phyloP scores from a whole-genome alignment of 2,888 invertebrate genomes.

The Isoperla grammatica region DNA sequence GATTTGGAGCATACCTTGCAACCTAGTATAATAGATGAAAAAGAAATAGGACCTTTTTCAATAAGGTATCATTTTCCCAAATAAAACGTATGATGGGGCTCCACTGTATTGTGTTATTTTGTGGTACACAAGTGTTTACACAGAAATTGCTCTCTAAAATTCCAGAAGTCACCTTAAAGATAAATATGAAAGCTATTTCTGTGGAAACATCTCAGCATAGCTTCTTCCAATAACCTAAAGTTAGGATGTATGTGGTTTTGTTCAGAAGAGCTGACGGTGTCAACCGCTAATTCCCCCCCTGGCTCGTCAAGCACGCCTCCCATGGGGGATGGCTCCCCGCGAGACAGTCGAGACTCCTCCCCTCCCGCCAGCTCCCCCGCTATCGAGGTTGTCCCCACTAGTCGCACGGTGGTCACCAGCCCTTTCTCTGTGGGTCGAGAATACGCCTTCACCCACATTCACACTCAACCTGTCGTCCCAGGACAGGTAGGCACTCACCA shows the following conservation, averaged over 20 bases:
- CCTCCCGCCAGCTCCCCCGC: slow-evolving; percentile 37
- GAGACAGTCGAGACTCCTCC: slow-evolving; percentile 38
- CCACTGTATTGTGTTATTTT: too few relatives aligned
- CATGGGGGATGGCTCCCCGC: slow-evolving; percentile 39
- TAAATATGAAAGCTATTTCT: slow-evolving; percentile 2
- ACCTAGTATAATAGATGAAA: too few relatives aligned
- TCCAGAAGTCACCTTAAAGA: too few relatives aligned
- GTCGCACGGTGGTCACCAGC: slow-evolving; percentile 38
- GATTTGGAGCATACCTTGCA: too few relatives aligned
- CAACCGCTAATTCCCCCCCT: slow-evolving; percentile 53
- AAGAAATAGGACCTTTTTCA: too few relatives aligned
- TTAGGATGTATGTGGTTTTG: slow-evolving; percentile 13
- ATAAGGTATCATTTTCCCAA: too few relatives aligned
- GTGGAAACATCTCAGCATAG: neutral
- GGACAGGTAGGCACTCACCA: slow-evolving; percentile 52
- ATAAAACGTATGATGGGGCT: too few relatives aligned
- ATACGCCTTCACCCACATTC: slow-evolving; percentile 89
- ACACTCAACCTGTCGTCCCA: slow-evolving; percentile 68
- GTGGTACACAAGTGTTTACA: too few relatives aligned
- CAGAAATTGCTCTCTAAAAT: too few relatives aligned
- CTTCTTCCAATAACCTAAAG: slow-evolving; percentile 8
- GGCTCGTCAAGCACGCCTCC: slow-evolving; percentile 41
- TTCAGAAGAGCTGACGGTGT: slow-evolving; percentile 50
- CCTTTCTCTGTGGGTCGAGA: slow-evolving; percentile 52
- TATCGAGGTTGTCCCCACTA: slow-evolving; percentile 27